Evolutionary conservation across 1,140 invertebrate genomes (phyloP).

Genomic region (Megalopta genalis): DNA sequence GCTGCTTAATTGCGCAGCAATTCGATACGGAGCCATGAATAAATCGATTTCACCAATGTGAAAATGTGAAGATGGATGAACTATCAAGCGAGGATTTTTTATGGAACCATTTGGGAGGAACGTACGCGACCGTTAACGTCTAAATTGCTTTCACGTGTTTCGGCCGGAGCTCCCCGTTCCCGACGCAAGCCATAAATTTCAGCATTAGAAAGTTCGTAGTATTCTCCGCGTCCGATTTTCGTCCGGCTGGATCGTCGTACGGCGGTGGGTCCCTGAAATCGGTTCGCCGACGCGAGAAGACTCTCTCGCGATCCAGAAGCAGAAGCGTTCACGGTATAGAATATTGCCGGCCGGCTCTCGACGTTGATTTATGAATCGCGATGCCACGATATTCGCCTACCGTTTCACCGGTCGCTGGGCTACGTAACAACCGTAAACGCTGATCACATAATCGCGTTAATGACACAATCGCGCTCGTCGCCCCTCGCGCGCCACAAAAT

Average conservation of each 20-base stretch:
- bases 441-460: slow-evolving; percentile 20
- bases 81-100: background rate
- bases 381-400: too few relatives aligned
- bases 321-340: too few relatives aligned
- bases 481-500: too few relatives aligned
- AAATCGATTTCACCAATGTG: too few relatives aligned
- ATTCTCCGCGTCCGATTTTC: background rate
- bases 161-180: background rate
- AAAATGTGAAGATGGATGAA: too few relatives aligned
- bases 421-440: slow-evolving; percentile 11
- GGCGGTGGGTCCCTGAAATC: background rate
- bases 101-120: too few relatives aligned
- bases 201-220: background rate
- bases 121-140: background rate
- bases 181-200: background rate
- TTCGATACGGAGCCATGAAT: too few relatives aligned
- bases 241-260: background rate
- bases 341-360: too few relatives aligned
- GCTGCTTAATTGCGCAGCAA: too few relatives aligned
- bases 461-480: slow-evolving; percentile 18
- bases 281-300: background rate
- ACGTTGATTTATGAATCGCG: background rate
- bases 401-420: background rate
- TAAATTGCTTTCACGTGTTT: slow-evolving; percentile 5
- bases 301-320: too few relatives aligned